These are phyloP conservation scores for Lanius ludovicianus DNA, from an alignment of 2,113 vertebrate genomes.

Conservation along the genomic window DNA sequence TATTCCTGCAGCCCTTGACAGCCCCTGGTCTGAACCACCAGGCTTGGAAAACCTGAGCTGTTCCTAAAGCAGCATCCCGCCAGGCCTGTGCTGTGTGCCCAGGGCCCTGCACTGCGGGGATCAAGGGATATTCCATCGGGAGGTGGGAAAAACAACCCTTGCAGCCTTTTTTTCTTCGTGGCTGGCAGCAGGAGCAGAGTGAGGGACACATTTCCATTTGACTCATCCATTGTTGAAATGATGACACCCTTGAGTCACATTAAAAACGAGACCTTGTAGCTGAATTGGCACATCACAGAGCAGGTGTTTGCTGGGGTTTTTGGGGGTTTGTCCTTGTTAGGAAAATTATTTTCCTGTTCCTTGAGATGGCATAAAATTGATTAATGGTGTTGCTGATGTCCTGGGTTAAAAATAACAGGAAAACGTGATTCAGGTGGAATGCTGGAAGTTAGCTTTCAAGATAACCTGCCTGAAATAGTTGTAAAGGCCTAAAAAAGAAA, in stretches of 20 bases:
- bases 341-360: not conserved
- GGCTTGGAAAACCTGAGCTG: not conserved
- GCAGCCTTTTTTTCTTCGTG: not conserved
- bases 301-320: not conserved
- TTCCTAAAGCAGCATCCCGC: not conserved
- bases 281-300: not conserved
- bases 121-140: conserved; percentile 10
- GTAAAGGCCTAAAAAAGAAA: conserved; percentile 10
- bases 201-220: conserved; percentile 41
- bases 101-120: not conserved
- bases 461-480: not conserved
- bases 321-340: not conserved
- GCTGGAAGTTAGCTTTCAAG: not conserved
- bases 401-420: conserved; percentile 6
- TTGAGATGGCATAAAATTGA: not conserved
- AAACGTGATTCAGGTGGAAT: not conserved
- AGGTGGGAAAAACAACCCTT: not conserved
- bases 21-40: not conserved
- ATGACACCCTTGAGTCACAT: conserved; percentile 18
- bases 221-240: conserved; percentile 46
- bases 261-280: not conserved
- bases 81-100: not conserved
- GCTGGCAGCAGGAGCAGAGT: not conserved
- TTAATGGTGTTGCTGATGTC: not conserved
- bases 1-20: not conserved